These are phyloP conservation scores for Corvus hawaiiensis DNA, from an alignment of 2,113 vertebrate genomes.

Conservation along the genomic window DNA sequence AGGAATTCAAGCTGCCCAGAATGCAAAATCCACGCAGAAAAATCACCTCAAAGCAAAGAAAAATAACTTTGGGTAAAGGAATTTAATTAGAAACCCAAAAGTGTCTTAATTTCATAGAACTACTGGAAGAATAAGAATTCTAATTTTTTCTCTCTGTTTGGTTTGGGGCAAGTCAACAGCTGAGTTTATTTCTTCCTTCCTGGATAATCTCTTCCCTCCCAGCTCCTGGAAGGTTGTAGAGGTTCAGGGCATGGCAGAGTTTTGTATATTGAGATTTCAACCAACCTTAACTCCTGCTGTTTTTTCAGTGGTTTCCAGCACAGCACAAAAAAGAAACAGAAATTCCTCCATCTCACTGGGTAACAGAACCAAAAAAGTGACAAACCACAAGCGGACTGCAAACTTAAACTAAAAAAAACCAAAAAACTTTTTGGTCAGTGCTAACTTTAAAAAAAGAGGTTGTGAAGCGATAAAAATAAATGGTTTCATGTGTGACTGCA, in stretches of 20 bases:
- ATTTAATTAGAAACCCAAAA: background rate
- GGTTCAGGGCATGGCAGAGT: background rate
- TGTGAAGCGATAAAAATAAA: background rate
- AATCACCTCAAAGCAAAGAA: background rate
- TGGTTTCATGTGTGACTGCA: background rate
- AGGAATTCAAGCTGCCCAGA: background rate
- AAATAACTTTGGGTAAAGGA: background rate
- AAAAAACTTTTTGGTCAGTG: background rate
- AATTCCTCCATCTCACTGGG: background rate
- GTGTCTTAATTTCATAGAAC: background rate
- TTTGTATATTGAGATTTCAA: background rate
- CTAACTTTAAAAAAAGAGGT: background rate
- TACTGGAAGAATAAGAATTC: background rate
- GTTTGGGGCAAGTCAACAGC: background rate
- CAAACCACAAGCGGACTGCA: background rate
- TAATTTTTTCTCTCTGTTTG: background rate
- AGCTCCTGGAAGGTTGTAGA: background rate
- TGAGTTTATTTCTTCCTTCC: background rate
- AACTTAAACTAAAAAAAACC: background rate
- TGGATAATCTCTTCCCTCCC: background rate
- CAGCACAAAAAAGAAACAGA: accelerated
- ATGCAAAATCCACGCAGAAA: background rate
- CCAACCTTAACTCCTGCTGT: too few species aligned
- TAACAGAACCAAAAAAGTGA: background rate
- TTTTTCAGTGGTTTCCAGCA: background rate